Conservation (phyloP, 1,140 invertebrate genomes). For the Aporrectodea caliginosa region DNA sequence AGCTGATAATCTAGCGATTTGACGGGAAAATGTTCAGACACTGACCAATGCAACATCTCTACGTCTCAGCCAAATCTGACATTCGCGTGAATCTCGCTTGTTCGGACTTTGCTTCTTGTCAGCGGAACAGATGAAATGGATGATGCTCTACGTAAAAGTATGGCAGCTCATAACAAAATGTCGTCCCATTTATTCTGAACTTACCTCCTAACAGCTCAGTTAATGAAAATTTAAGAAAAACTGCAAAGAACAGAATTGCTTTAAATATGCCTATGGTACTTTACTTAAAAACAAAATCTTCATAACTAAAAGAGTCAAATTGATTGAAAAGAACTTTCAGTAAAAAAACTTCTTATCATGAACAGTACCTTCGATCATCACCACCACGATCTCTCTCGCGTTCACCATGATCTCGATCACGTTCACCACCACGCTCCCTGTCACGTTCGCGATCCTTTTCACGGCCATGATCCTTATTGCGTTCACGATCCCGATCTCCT, state of each 20-base stretch:
- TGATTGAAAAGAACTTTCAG: neutral
- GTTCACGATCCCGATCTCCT: neutral
- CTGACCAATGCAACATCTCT: neutral
- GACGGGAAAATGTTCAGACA: neutral
- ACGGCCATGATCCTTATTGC: conserved; percentile 16
- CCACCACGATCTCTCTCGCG: too few species aligned
- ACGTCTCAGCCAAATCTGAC: neutral
- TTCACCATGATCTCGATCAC: neutral
- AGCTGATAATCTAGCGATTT: too few species aligned
- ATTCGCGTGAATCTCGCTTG: neutral
- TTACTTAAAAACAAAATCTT: neutral
- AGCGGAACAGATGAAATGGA: too few species aligned
- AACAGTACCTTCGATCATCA: neutral
- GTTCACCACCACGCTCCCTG: conserved; percentile 9
- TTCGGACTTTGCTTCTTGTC: too few species aligned
- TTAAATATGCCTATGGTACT: neutral
- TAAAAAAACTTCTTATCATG: neutral
- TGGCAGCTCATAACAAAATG: too few species aligned
- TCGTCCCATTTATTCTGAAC: too few species aligned
- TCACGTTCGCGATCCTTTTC: conserved; percentile 15
- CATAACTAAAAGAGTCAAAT: neutral
- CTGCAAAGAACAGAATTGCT: neutral
- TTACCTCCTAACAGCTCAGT: neutral
- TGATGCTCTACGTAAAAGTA: too few species aligned
- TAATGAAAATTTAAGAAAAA: neutral